A percentile compares a stretch with the other conserved stretches of the same genome.
These are phyloP conservation scores for Dyspetes luteomarginatus DNA, from an alignment of 2,888 invertebrate genomes.

Conservation along the genomic window DNA sequence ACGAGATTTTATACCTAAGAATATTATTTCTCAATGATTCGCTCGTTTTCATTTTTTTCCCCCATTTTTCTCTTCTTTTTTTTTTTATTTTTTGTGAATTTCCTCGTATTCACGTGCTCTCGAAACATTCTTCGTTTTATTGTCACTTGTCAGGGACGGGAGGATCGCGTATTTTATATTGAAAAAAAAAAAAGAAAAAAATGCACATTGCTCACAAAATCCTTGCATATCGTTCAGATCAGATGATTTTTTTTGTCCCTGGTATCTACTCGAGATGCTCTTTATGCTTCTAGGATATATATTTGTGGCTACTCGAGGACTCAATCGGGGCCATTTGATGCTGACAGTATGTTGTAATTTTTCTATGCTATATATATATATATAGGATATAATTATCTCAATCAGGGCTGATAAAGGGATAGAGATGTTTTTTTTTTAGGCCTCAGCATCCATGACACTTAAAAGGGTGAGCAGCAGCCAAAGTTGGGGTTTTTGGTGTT, in stretches of 20 bases:
- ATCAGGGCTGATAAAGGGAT: slow-evolving; percentile 7
- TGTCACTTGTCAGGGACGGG: slow-evolving; percentile 64
- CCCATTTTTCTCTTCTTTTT: no score
- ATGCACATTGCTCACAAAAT: no score
- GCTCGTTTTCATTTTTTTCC: no score
- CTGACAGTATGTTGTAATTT: no score
- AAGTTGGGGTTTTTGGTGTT: slow-evolving; percentile 27
- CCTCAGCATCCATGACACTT: slow-evolving; percentile 43
- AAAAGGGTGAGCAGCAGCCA: slow-evolving; percentile 40
- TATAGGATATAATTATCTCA: slow-evolving; percentile 15
- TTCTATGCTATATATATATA: no score
- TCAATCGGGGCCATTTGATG: no score
- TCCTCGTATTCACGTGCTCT: slow-evolving; percentile 19
- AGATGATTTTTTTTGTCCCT: background rate
- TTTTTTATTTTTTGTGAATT: no score
- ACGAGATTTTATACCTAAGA: background rate
- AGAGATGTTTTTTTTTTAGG: slow-evolving; percentile 13
- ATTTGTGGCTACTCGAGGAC: no score
- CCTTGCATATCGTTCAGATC: background rate
- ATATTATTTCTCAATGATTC: background rate
- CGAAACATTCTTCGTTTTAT: slow-evolving; percentile 63
- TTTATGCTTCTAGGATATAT: no score
- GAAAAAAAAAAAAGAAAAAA: slow-evolving; percentile 17
- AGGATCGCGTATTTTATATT: slow-evolving; percentile 39
- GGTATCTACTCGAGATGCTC: background rate